Evolutionary conservation across 2,113 vertebrate genomes (phyloP).

Genomic region (Columbina picui): DNA sequence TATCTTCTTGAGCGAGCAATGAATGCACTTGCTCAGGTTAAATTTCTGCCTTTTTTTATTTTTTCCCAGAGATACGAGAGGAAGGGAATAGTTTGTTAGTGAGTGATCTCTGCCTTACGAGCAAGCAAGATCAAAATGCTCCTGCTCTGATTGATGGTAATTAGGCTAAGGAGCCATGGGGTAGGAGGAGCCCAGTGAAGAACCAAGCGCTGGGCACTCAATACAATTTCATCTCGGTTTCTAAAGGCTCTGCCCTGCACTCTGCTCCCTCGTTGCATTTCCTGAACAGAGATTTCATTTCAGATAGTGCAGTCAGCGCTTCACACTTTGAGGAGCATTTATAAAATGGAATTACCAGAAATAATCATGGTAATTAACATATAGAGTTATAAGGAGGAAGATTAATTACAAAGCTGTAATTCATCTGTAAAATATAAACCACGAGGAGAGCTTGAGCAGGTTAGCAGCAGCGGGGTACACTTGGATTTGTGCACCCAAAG

Average conservation of each 20-base stretch:
- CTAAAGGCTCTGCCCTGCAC: background rate
- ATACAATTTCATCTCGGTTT: background rate
- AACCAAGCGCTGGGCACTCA: background rate
- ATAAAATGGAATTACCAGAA: conserved; percentile 60
- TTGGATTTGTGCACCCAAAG: background rate
- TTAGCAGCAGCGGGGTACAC: background rate
- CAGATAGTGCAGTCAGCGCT: conserved; percentile 25
- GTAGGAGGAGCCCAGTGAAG: background rate
- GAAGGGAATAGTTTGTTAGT: background rate
- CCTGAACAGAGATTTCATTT: conserved; percentile 50
- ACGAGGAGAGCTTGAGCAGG: background rate
- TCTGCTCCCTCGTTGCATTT: background rate
- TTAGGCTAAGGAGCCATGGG: background rate
- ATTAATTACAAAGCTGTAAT: conserved; percentile 63
- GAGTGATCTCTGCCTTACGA: background rate
- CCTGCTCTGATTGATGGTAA: background rate
- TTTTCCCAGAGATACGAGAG: accelerated
- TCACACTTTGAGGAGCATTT: conserved; percentile 29
- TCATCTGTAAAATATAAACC: conserved; percentile 3
- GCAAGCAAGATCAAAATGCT: background rate
- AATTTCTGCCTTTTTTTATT: background rate
- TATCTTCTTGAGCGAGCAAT: background rate
- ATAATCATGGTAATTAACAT: conserved; percentile 62
- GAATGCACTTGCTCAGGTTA: background rate
- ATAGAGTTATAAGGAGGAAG: background rate